Conservation (phyloP, 1,140 invertebrate genomes). For the Sesamia nonagrioides region DNA sequence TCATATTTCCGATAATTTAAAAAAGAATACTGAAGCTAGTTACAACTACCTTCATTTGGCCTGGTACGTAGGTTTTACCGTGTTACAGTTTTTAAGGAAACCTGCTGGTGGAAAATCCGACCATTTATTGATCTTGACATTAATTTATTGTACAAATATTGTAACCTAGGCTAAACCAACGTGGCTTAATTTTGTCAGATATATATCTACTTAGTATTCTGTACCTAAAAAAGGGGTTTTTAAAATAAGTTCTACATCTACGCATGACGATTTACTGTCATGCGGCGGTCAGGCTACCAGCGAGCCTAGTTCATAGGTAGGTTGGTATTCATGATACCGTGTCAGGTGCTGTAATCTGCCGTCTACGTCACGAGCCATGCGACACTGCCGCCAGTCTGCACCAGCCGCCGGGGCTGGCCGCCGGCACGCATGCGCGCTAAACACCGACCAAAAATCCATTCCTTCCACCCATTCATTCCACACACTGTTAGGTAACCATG, state of each 20-base stretch:
- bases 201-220: too few species aligned
- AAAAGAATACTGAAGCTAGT: too few species aligned
- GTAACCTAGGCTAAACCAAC: background rate
- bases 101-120: background rate
- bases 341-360: background rate
- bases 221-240: too few species aligned
- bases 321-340: background rate
- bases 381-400: background rate
- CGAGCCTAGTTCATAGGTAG: background rate
- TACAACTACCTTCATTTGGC: background rate
- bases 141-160: background rate
- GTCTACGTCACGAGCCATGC: background rate
- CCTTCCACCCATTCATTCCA: conserved; percentile 38
- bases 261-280: too few species aligned
- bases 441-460: conserved; percentile 45
- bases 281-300: too few species aligned
- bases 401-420: conserved; percentile 3
- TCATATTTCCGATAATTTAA: too few species aligned
- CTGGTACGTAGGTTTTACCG: background rate
- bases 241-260: too few species aligned
- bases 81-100: background rate
- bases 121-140: background rate
- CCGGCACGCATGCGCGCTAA: conserved; percentile 43
- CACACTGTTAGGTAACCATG: conserved; percentile 44
- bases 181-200: too few species aligned